A percentile compares a stretch with the other conserved stretches of the same genome.
These are phyloP conservation scores for Mormyrus iriodes DNA, from an alignment of 2,113 vertebrate genomes.

Conservation along the genomic window DNA sequence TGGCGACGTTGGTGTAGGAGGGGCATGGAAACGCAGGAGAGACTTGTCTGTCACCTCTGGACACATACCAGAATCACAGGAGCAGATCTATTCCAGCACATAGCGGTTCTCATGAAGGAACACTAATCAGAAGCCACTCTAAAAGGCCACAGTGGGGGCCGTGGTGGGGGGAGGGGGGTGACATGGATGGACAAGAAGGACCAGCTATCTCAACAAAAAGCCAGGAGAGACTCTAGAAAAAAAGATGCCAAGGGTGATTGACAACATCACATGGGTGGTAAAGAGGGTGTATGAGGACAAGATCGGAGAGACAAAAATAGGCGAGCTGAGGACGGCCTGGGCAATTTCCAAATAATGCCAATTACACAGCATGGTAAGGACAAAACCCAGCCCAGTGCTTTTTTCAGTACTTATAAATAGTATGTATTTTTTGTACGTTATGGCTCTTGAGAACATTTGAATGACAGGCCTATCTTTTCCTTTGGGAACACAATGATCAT, in stretches of 20 bases:
- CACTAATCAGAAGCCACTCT: not conserved
- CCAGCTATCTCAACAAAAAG: not conserved
- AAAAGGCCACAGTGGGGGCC: not conserved
- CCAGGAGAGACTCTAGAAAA: slow-evolving; percentile 8
- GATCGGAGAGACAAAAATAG: not conserved
- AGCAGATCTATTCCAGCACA: not conserved
- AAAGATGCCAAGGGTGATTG: not conserved
- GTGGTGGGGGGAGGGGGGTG: not conserved
- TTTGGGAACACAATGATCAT: not conserved
- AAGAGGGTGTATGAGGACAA: slow-evolving; percentile 18
- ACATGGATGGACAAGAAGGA: not conserved
- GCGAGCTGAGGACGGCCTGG: not conserved
- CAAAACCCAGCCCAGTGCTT: not conserved
- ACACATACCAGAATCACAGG: not conserved
- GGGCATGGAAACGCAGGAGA: not conserved
- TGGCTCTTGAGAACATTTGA: not conserved
- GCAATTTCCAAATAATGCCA: slow-evolving; percentile 14
- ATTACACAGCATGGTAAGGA: not conserved
- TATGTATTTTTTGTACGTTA: not conserved
- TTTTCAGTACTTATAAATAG: not conserved
- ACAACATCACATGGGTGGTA: slow-evolving; percentile 9
- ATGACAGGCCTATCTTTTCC: not conserved
- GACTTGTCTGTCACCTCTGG: not conserved
- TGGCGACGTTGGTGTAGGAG: not conserved
- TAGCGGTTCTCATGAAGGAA: too few relatives aligned